These are phyloP conservation scores for Steinernema hermaphroditum DNA, from an alignment of 2,888 invertebrate species.

Conservation along the genomic window DNA sequence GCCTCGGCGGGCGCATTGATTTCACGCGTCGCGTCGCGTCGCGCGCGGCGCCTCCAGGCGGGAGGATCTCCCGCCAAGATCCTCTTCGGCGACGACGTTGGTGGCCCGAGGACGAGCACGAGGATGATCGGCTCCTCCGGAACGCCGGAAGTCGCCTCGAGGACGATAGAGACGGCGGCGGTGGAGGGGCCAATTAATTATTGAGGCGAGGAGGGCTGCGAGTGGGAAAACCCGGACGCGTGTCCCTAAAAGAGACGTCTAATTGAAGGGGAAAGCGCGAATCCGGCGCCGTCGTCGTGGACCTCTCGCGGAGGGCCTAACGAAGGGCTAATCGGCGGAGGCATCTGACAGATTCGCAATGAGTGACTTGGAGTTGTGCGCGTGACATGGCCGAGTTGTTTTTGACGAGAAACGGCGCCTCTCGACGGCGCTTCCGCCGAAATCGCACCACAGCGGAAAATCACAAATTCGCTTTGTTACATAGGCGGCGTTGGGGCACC, in stretches of 20 bases:
- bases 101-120: too few species aligned
- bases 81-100: not conserved
- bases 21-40: slow-evolving; percentile 11
- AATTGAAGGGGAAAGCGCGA: too few species aligned
- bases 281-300: too few species aligned
- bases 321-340: too few species aligned
- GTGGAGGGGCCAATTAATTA: not conserved
- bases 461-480: too few species aligned
- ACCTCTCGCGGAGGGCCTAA: too few species aligned
- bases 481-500: not conserved
- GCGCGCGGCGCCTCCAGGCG: slow-evolving; percentile 1
- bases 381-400: slow-evolving; percentile 2
- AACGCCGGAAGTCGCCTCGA: not conserved
- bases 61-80: not conserved
- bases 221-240: not conserved
- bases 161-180: not conserved
- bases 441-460: too few species aligned
- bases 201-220: too few species aligned
- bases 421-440: too few species aligned
- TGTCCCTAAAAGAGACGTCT: too few species aligned
- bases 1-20: slow-evolving; percentile 13
- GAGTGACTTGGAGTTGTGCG: not conserved
- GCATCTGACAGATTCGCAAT: too few species aligned
- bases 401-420: not conserved
- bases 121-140: not conserved